Conservation (phyloP, 1,140 invertebrate genomes). For the Philotrypesis tridentata region DNA sequence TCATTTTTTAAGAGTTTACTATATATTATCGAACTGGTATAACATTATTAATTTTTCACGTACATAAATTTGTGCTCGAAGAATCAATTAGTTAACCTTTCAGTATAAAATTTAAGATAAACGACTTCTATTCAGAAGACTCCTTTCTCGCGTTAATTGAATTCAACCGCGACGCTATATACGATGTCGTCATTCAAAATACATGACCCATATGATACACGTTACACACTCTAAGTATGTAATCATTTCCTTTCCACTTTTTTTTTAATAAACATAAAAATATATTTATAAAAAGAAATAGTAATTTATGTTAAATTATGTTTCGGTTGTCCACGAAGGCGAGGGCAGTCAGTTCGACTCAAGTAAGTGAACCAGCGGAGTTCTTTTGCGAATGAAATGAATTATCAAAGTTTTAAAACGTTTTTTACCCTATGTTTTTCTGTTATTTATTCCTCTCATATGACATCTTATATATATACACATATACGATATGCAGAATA, state of each 20-base stretch:
- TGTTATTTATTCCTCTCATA: slow-evolving; percentile 34
- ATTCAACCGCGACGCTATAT: not conserved
- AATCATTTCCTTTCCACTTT: slow-evolving; percentile 33
- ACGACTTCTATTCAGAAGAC: not conserved
- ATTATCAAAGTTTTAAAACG: slow-evolving; percentile 62
- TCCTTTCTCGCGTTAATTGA: not conserved
- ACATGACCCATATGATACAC: slow-evolving; percentile 12
- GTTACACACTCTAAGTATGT: slow-evolving; percentile 13
- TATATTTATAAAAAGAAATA: slow-evolving; percentile 30
- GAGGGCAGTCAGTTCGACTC: slow-evolving; percentile 69
- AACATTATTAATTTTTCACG: not conserved
- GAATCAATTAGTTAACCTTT: not conserved
- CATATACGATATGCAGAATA: slow-evolving; percentile 46
- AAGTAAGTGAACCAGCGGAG: slow-evolving; percentile 72
- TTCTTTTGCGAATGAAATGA: slow-evolving; percentile 66
- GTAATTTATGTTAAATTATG: slow-evolving; percentile 48
- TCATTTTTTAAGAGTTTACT: not conserved
- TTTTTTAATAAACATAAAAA: slow-evolving; percentile 22
- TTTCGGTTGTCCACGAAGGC: slow-evolving; percentile 72
- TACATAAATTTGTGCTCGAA: not conserved
- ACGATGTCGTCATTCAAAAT: slow-evolving; percentile 2
- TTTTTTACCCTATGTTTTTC: slow-evolving; percentile 53
- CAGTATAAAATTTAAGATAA: not conserved
- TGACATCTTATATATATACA: slow-evolving; percentile 32
- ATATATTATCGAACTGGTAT: not conserved